Evolutionary conservation across 2,888 invertebrate species (phyloP).

Genomic region (Meiosimyza platycephala): DNA sequence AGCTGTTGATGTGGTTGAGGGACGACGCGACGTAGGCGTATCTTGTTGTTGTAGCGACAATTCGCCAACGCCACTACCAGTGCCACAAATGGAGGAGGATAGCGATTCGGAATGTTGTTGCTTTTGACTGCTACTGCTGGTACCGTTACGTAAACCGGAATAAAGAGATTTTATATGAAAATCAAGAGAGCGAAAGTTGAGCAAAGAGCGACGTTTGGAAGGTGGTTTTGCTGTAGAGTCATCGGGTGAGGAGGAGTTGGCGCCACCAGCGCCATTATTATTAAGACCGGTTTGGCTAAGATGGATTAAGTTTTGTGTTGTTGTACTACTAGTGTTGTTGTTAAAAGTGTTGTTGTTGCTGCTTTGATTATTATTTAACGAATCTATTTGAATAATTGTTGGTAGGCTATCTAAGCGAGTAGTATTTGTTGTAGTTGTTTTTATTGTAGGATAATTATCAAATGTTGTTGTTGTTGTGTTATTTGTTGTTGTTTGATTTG

Average conservation of each 20-base stretch:
- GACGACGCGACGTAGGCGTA: no score
- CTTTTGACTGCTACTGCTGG: slow-evolving; percentile 19
- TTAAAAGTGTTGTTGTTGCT: slow-evolving; percentile 34
- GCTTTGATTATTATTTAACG: slow-evolving; percentile 55
- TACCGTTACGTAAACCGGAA: slow-evolving; percentile 58
- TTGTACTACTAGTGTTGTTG: slow-evolving; percentile 24
- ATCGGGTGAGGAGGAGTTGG: slow-evolving; percentile 29
- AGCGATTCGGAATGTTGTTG: slow-evolving; percentile 48
- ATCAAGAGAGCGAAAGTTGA: slow-evolving; percentile 66
- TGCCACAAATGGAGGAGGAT: slow-evolving; percentile 45
- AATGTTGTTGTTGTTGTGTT: slow-evolving; percentile 31
- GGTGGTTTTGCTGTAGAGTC: slow-evolving; percentile 40
- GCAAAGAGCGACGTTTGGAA: slow-evolving; percentile 55
- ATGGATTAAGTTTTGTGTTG: slow-evolving; percentile 19
- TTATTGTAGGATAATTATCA: slow-evolving; percentile 9
- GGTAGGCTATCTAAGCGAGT: slow-evolving; percentile 60
- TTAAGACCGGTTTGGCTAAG: slow-evolving; percentile 8
- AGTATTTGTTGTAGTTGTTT: slow-evolving; percentile 42
- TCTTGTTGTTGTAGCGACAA: not conserved
- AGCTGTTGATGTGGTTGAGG: not conserved
- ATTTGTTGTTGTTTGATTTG: slow-evolving; percentile 33
- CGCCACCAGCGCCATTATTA: slow-evolving; percentile 40
- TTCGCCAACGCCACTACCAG: slow-evolving; percentile 27
- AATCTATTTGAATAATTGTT: slow-evolving; percentile 59
- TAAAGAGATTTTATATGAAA: slow-evolving; percentile 66